Evolutionary conservation across 1,140 invertebrate species (phyloP).

Genomic region (Trichonephila inaurata): DNA sequence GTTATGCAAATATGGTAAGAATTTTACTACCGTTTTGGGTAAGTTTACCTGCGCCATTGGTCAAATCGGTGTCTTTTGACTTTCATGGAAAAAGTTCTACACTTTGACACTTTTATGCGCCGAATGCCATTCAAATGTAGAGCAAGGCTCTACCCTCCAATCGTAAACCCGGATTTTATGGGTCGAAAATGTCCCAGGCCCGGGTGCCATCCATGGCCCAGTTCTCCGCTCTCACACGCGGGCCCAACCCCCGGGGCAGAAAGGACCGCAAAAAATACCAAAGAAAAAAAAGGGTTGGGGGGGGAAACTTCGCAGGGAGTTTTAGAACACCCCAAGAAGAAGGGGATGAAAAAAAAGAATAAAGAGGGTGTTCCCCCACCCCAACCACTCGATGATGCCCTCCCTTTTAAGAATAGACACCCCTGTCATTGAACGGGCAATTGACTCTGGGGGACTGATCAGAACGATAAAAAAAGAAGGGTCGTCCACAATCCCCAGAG

Average conservation of each 20-base stretch:
- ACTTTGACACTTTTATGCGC: constrained; percentile 18
- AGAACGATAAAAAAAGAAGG: background rate
- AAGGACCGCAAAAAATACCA: constrained; percentile 42
- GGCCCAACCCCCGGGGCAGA: background rate
- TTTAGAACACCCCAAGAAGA: background rate
- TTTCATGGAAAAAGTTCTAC: background rate
- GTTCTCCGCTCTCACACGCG: constrained; percentile 24
- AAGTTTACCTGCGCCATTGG: constrained; percentile 35
- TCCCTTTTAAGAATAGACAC: constrained; percentile 28
- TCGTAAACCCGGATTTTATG: constrained; percentile 23
- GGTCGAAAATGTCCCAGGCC: constrained; percentile 1
- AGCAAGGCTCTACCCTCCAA: background rate
- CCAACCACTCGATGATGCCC: constrained; percentile 23
- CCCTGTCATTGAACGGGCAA: constrained; percentile 70
- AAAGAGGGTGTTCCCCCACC: background rate
- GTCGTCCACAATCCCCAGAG: background rate
- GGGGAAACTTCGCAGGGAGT: background rate
- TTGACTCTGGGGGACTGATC: constrained; percentile 42
- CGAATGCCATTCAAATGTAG: constrained; percentile 30
- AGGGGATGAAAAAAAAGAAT: background rate
- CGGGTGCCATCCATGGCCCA: background rate
- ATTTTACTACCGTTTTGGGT: background rate
- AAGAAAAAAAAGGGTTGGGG: background rate
- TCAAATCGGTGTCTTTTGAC: background rate
- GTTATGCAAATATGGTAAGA: constrained; percentile 40